phyloP scores from a whole-genome alignment of 1,140 invertebrate genomes.

The Oedothorax gibbosus region DNA sequence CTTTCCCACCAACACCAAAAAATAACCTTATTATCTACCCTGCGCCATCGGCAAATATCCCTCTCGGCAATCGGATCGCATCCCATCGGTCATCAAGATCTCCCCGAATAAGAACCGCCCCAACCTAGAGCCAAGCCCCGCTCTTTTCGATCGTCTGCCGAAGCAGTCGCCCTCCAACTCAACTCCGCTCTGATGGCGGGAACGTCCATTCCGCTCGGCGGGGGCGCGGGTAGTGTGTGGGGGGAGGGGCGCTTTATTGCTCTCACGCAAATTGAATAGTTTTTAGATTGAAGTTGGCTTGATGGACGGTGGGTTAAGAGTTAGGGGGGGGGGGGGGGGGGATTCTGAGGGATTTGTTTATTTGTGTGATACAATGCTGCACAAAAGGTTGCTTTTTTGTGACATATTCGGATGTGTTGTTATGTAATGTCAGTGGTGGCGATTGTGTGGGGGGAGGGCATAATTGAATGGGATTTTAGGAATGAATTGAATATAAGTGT shows the following conservation, averaged over 20 bases:
- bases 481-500: too few relatives aligned
- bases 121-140: background rate
- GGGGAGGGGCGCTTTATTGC: constrained; percentile 17
- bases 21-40: too few relatives aligned
- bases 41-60: too few relatives aligned
- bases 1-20: too few relatives aligned
- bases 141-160: constrained; percentile 48
- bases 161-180: background rate
- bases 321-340: constrained; percentile 11
- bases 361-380: background rate
- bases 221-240: background rate
- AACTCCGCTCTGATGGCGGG: background rate
- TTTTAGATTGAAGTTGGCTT: constrained; percentile 30
- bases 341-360: background rate
- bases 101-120: too few relatives aligned
- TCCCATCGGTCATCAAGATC: too few relatives aligned
- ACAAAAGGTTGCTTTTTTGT: background rate
- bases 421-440: too few relatives aligned
- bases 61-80: too few relatives aligned
- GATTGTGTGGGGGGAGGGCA: too few relatives aligned
- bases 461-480: too few relatives aligned
- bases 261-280: constrained; percentile 44
- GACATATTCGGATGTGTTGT: background rate
- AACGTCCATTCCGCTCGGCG: background rate
- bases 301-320: constrained; percentile 7